Evolutionary conservation across 2,888 invertebrate genomes (phyloP), one percentile per base, ranked within the genome.

Genomic region (Drosophila subquinaria): DNA sequence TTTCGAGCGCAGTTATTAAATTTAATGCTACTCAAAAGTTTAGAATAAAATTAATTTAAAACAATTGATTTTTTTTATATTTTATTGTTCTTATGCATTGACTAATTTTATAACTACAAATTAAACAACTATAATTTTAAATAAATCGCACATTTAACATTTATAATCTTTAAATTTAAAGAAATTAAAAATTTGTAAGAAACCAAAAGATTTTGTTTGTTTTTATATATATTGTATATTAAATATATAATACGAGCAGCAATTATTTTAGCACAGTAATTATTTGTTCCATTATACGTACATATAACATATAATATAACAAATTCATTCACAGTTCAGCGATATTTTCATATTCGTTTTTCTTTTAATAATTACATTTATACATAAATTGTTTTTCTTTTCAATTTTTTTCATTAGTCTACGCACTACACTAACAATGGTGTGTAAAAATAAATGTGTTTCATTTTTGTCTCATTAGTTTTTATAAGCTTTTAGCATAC

Each of bases 391-490:
- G 38, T 40, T 40, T 45, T 47, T 51, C 60, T 47, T 64, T 48
- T 52, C 63, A 48, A 15, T 62, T 17, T 20, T 62, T 76, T 50
- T 67, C 65, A 70, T 76, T 78, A 77, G 62, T 78, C 90, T 90
- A 88, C 73, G 69, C 73, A 86, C 84, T 90, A 90, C 84, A 79
- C 78, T 88, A 90, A 88, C 80, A 90, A 84, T 76, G 76, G 75
- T 85, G 87, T 88, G 87, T 89, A 90, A 90, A 89, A 89, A 87
- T 90, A 89, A 83, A 89, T 88, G 81, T 80, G 71, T 73, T 70
- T 82, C 56, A 48, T 20, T 62, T 70, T 76, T 63, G 43, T 65
- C 59, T 74, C 36, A 45, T 47, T 27, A 57, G 59, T 47, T 68
- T 61, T 57, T 73, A 65, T 68, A 71, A 64, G 67, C 60, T 66